Conservation (phyloP, 2,113 vertebrate genomes). For the Centrocercus urophasianus region DNA sequence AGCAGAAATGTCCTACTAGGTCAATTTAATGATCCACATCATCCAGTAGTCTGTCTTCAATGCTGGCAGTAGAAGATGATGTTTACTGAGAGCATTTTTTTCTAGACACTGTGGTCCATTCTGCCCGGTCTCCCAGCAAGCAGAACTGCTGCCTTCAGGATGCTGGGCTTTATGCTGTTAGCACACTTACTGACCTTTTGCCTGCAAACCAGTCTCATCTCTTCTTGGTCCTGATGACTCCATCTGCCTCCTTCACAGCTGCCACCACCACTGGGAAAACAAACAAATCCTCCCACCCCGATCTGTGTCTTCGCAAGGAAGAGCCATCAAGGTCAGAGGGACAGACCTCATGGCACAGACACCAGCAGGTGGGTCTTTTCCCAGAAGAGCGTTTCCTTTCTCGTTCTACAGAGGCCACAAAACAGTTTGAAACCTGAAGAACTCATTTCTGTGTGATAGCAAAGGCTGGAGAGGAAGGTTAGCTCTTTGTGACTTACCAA, state of each 20-base stretch:
- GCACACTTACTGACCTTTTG: background rate
- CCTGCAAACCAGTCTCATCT: background rate
- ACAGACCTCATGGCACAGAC: background rate
- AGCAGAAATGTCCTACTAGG: background rate
- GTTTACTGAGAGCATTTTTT: background rate
- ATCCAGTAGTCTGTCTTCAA: background rate
- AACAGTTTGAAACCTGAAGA: background rate
- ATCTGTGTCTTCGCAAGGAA: background rate
- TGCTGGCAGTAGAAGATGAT: background rate
- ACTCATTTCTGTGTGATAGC: background rate
- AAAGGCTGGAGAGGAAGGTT: background rate
- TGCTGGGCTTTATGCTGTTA: background rate
- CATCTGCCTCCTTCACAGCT: background rate
- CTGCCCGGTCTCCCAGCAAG: background rate
- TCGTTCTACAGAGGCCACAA: background rate
- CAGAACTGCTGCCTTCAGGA: background rate
- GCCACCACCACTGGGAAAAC: background rate
- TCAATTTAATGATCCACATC: background rate
- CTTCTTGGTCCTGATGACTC: background rate
- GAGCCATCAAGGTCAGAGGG: background rate
- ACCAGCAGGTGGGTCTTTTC: background rate
- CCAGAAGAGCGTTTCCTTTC: background rate
- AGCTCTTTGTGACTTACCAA: background rate
- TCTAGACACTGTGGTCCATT: background rate
- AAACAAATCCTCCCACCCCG: background rate